Base-by-base conservation (phyloP, 2,797 vertebrate species). In the Sebastes kiyomatsui region DNA sequence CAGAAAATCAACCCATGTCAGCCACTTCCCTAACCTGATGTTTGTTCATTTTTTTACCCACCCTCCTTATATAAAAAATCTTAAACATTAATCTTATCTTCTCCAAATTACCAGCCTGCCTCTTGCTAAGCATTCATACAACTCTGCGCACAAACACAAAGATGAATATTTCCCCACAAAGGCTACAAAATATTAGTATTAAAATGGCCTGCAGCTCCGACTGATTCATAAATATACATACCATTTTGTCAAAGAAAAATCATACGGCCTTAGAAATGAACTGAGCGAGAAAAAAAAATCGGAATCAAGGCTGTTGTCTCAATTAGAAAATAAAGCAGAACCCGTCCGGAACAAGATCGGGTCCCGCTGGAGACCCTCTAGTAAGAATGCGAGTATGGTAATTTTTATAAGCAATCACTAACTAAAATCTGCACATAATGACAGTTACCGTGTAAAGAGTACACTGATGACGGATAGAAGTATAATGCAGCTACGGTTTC, bases 1-100 rank as follows among this genome's bases (percentile, higher is more conserved):
- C 74, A 87, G 33, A 13, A 72, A 86, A 83, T 74, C 62, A 71
- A 25, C 55, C 60, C 67, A 30, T 61, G 80, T 72, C 59, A 67
- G 67, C 54, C 64, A 66, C 71, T 60, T 73, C 62, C 64, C 64
- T 2, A 52, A 79, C 56, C 16, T 23, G 1, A 25, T 20, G 8
- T 62, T 68, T 64, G n/a, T 52, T 46, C n/a, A 25, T 65, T 66
- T 77, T 62, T 66, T 23, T 73, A 20, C 66, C 7, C 22, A 42
- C 2, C 56, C 22, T 54, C 46, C 23, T 46, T 58, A 23, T 10
- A 61, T 54, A 42, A 30, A 75, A 42, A 81, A 74, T 49, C 11
- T n/a, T 7, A 72, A 64, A 82, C 13, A 64, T 42, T 20, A 30
- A 84, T 82, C 55, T 16, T 22, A 71, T 86, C 35, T 55, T 71